A percentile compares a stretch with the other conserved stretches of the same genome.
phyloP scores from a whole-genome alignment of 2,113 vertebrate species.

The Arizona elegans region DNA sequence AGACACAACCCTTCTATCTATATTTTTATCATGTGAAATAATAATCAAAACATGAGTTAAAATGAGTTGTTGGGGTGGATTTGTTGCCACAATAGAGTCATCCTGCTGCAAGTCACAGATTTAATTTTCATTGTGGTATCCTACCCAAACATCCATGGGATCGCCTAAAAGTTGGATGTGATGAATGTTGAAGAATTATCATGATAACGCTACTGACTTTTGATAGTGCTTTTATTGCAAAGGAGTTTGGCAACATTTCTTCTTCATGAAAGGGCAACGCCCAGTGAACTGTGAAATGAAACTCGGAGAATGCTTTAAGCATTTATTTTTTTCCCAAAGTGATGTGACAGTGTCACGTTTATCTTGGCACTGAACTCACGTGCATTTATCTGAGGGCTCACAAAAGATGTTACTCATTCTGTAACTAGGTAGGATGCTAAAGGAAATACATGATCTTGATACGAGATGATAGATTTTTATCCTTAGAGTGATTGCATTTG shows the following conservation, averaged over 20 bases:
- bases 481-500: not conserved
- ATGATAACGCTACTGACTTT: fast-evolving
- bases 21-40: not conserved
- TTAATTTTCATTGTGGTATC: not conserved
- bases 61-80: not conserved
- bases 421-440: not conserved
- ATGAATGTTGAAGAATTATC: not conserved
- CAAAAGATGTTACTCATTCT: not conserved
- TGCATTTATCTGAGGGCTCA: not conserved
- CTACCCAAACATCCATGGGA: not conserved
- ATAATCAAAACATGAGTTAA: not conserved
- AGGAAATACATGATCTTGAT: not conserved
- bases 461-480: not conserved
- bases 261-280: slow-evolving; percentile 40
- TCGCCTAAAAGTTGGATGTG: not conserved
- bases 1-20: not conserved
- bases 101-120: not conserved
- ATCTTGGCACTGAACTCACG: not conserved
- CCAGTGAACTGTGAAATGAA: slow-evolving; percentile 24
- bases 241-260: slow-evolving; percentile 13
- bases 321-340: slow-evolving; percentile 1
- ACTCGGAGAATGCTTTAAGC: slow-evolving; percentile 15
- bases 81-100: not conserved
- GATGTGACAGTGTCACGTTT: not conserved
- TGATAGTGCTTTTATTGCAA: not conserved